Evolutionary conservation across 2,797 vertebrate genomes (phyloP), one percentile per base, ranked within the genome.

Genomic region (Mycteria americana): DNA sequence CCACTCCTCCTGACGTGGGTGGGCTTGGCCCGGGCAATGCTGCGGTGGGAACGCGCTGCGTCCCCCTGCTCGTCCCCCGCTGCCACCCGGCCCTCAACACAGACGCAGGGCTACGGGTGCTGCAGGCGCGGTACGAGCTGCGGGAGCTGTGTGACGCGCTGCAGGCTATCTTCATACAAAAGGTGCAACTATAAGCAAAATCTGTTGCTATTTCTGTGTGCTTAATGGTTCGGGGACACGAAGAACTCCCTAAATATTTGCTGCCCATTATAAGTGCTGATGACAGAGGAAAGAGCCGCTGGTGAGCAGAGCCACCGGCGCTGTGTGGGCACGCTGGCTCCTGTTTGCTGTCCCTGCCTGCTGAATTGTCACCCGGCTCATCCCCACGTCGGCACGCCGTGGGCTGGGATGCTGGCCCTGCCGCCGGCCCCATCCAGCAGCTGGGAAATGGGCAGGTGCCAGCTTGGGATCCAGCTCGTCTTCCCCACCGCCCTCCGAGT

Each of bases 1-100:
- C 53, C 0, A 0, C 28, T 74, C 74, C 62, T 80, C 16, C 15
- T 0, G 1, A 27, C 5, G 2, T 4, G 2, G n/a, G 15, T 33
- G 31, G 41, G 54, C 60, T 75, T 77, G 75, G 57, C 70, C 48
- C 69, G 28, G 27, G 24, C 1, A 0, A 11, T 45, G 73, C 59
- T 24, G 18, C 7, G 4, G 25, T 53, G 63, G 43, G 69, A 79
- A 76, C 0, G 0, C 1, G 1, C 39, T 48, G 39, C 51, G 63
- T 67, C 41, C 53, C 67, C 33, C 37, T 78, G 53, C 53, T 78
- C 13, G 5, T 35, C 10, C 28, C 39, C 60, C 63, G 63, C 63
- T 74, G 59, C 43, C 63, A 35, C 35, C 37, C 6, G 0, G 37
- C 60, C 43, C 64, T 9, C 2, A 59, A n/a, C 1, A 0, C 48